Evolutionary conservation across 2,888 invertebrate species (phyloP).

Genomic region (Epistrophe eligans): DNA sequence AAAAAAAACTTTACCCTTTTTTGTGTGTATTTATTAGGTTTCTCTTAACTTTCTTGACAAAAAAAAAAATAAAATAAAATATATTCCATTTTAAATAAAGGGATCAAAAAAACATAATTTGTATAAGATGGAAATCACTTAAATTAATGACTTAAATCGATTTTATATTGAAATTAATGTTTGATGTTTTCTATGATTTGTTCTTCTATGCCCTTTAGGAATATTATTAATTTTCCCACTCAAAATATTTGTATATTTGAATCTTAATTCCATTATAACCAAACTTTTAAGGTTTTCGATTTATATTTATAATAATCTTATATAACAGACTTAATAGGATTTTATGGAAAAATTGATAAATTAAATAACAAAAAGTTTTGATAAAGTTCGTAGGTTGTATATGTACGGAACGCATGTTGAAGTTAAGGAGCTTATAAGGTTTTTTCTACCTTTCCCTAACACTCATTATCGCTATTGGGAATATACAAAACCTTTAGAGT

Average conservation of each 20-base stretch:
- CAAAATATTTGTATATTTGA: slow-evolving; percentile 12
- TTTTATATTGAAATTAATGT: slow-evolving; percentile 20
- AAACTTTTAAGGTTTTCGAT: slow-evolving; percentile 7
- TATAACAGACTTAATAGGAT: slow-evolving; percentile 13
- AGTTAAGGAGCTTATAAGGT: slow-evolving; percentile 10
- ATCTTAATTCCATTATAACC: slow-evolving; percentile 23
- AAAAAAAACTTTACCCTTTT: not conserved
- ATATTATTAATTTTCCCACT: slow-evolving; percentile 26
- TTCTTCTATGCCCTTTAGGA: not conserved
- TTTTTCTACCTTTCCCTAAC: not conserved
- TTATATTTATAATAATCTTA: slow-evolving; percentile 7
- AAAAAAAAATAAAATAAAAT: not conserved
- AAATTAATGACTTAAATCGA: slow-evolving; percentile 36
- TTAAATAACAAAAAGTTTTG: slow-evolving; percentile 12
- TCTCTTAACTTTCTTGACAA: not conserved
- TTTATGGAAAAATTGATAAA: slow-evolving; percentile 26
- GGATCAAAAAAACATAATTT: slow-evolving; percentile 2
- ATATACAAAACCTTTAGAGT: not conserved
- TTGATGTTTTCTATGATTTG: slow-evolving; percentile 3
- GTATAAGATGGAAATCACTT: slow-evolving; percentile 20
- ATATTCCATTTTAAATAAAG: not conserved
- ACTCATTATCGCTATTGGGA: not conserved
- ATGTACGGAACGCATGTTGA: not conserved
- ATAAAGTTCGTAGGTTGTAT: not conserved
- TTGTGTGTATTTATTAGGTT: not conserved